Evolutionary conservation across 1,140 invertebrate genomes (phyloP), one percentile per base, ranked within the genome.

Genomic region (Musca vetustissima): DNA sequence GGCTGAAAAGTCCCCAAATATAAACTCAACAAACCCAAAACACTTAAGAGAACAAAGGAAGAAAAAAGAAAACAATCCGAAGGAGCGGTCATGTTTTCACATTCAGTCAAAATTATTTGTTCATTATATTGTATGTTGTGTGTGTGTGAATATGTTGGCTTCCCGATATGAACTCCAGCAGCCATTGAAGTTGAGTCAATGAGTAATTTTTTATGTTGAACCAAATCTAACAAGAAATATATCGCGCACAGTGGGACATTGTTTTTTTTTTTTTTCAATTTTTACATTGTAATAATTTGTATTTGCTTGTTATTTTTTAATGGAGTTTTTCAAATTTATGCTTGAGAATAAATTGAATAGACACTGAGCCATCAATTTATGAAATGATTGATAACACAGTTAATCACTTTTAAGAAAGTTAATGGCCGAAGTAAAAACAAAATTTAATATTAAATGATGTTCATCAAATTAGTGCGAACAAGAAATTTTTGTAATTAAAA

Each of bases 171-270:
- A n/a, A n/a, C n/a, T n/a, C n/a, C n/a, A n/a, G n/a, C n/a, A n/a
- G 13, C 17, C 17, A 52, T 11, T 9, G 17, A 9, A 52, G 21
- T 52, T 52, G 17, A 52, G 17, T 52, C n/a, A n/a, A n/a, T n/a
- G 4, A 19, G 28, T 57, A 24, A 57, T 57, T 57, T 57, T 61
- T 19, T 61, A 22, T 61, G 17, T 28, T 28, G 53, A n/a, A 61
- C 57, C 28, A 61, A 61, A 61, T 61, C 57, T 61, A 61, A 61
- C 57, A 61, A 43, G 57, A 61, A 61, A 36, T 61, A 61, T 61
- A 28, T 61, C 57, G 28, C 57, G 57, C 57, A 61, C 57, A 61
- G 57, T 61, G 36, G 57, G 57, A 43, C 36, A 43, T 43, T 43
- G 36, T 36, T 61, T 17, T 36, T 36, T 28, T n/a, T n/a, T n/a